Evolutionary conservation across 1,140 invertebrate genomes (phyloP).

Genomic region (Drosophila oshimai): DNA sequence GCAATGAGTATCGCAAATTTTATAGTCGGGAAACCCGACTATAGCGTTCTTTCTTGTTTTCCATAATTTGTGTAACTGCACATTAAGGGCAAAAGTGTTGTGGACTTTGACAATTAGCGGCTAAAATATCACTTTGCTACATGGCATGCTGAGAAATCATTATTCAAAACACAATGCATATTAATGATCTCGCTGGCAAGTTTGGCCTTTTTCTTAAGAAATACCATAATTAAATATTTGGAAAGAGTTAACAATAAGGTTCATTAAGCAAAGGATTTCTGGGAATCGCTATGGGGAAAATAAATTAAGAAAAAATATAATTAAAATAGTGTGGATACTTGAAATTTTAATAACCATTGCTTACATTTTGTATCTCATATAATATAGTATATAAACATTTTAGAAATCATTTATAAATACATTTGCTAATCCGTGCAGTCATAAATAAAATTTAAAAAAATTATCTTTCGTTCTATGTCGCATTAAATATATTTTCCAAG

Average conservation of each 20-base stretch:
- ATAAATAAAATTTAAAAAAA: neutral
- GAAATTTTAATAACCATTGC: too few relatives aligned
- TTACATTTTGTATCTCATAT: neutral
- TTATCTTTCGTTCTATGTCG: neutral
- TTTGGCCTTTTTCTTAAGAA: slow-evolving; percentile 7
- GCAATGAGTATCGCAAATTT: too few relatives aligned
- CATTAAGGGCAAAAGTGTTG: slow-evolving; percentile 3
- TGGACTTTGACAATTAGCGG: slow-evolving; percentile 44
- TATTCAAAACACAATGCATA: slow-evolving; percentile 40
- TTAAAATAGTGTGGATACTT: too few relatives aligned
- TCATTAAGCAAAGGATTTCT: slow-evolving; percentile 35
- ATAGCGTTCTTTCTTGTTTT: too few relatives aligned
- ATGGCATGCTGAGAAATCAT: slow-evolving; percentile 28
- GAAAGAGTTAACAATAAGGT: slow-evolving; percentile 12
- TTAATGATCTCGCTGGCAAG: slow-evolving; percentile 49
- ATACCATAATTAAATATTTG: slow-evolving; percentile 5
- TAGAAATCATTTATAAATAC: too few relatives aligned
- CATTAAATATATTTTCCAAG: neutral
- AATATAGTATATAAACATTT: too few relatives aligned
- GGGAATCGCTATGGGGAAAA: neutral
- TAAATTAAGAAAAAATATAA: neutral
- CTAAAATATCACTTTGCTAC: slow-evolving; percentile 14
- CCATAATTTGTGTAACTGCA: slow-evolving; percentile 24
- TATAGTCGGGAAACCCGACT: too few relatives aligned
- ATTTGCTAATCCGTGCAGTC: too few relatives aligned